Conservation (phyloP, 2,888 invertebrate genomes). For the Drosophila vallismaia region DNA sequence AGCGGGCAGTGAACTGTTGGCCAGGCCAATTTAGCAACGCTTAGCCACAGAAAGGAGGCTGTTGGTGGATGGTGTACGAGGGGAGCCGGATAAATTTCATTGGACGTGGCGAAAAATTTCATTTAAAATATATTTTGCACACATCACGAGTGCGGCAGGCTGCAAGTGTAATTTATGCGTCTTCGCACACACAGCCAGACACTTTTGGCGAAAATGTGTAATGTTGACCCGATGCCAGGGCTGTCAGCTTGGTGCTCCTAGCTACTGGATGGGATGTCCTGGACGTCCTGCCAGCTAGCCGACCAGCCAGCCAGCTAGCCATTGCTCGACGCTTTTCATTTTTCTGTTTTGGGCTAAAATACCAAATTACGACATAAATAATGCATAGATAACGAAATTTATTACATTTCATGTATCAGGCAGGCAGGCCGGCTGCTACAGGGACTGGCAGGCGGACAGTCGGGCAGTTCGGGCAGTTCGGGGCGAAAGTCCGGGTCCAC, state of each 20-base stretch:
- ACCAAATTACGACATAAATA: slow-evolving; percentile 80
- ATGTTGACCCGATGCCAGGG: slow-evolving; percentile 67
- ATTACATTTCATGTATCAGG: slow-evolving; percentile 78
- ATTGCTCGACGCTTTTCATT: slow-evolving; percentile 71
- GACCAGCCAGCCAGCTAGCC: slow-evolving; percentile 2
- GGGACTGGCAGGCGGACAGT: slow-evolving; percentile 8
- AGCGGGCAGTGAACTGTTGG: slow-evolving; percentile 26
- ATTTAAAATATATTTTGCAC: slow-evolving; percentile 54
- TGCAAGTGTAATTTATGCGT: slow-evolving; percentile 76
- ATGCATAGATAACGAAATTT: slow-evolving; percentile 79
- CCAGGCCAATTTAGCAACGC: slow-evolving; percentile 61
- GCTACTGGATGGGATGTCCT: slow-evolving; percentile 20
- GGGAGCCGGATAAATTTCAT: slow-evolving; percentile 52
- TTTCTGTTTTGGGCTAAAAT: slow-evolving; percentile 78
- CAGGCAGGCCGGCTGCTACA: slow-evolving; percentile 29
- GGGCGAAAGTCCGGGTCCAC: slow-evolving; percentile 16
- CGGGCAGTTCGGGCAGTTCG: slow-evolving; percentile 26
- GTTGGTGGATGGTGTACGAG: neutral
- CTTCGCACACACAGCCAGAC: slow-evolving; percentile 41
- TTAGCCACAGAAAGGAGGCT: slow-evolving; percentile 42
- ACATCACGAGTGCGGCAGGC: slow-evolving; percentile 50
- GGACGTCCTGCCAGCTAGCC: slow-evolving; percentile 34
- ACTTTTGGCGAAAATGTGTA: slow-evolving; percentile 69
- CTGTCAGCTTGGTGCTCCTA: slow-evolving; percentile 23
- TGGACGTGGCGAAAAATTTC: slow-evolving; percentile 55